Base-by-base conservation (phyloP, 2,113 vertebrate species). In the Aphelocoma coerulescens region DNA sequence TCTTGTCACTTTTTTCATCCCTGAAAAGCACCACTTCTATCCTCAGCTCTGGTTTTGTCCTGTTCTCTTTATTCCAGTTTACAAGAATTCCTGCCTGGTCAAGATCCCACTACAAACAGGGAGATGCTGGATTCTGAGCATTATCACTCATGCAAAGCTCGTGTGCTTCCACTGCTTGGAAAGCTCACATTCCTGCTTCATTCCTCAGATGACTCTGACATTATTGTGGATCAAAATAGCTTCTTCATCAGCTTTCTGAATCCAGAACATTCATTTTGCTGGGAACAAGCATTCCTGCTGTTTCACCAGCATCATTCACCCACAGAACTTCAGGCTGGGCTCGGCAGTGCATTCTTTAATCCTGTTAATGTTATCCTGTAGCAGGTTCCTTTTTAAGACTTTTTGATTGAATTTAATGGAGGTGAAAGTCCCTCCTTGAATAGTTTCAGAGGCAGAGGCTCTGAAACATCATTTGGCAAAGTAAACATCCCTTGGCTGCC, bases 311-410 rank as follows among this genome's bases (percentile, higher is more conserved):
- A 51, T 69, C 69, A 85, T 82, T 94, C 87, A 79, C 63, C 48
- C 0, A 0, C 37, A 69, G 89, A 95, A 76, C 41, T 79, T 82
- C 44, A 77, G 68, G 80, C 83, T 67, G 66, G 61, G 74, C 44
- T 82, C 74, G 66, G 39, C 82, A 92, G 58, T 52, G 73, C 35
- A 20, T 82, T 67, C 87, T 88, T 96, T 85, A 89, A 96, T 91
- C 81, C 79, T 35, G 33, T 79, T 82, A 73, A 93, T 93, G 48
- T 49, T 69, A 89, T 72, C 74, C 71, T 16, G 7, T 76, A 71
- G 77, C 77, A 93, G 66, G 58, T 73, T 82, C 68, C 84, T 82
- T 85, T 72, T 79, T 13, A 82, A 91, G 54, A 8, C 15, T 76
- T 82, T 57, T 55, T 81, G 7, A 69, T 75, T 92, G 51, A 65